Evolutionary conservation across 2,888 invertebrate genomes (phyloP).

Genomic region (Drosophila leonis): DNA sequence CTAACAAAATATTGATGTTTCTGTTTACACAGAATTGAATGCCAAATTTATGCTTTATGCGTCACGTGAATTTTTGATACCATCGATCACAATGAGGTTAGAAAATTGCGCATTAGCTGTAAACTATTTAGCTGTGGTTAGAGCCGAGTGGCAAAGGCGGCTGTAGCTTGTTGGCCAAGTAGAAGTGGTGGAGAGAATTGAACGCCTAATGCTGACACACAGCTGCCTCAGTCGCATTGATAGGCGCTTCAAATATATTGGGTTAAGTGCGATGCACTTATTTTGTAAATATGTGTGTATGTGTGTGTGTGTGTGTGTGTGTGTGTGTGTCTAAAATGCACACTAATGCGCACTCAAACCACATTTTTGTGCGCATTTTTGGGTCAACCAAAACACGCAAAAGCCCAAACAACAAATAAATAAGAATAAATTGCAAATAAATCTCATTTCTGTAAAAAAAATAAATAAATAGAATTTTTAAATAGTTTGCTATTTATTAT

Average conservation of each 20-base stretch:
- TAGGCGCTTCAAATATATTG: constrained; percentile 56
- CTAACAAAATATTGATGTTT: background rate
- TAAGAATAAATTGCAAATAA: background rate
- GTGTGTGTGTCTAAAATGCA: constrained; percentile 20
- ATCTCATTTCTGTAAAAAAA: background rate
- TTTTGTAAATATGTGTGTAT: background rate
- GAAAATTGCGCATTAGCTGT: constrained; percentile 46
- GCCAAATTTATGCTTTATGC: background rate
- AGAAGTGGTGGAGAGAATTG: background rate
- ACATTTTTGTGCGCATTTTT: constrained; percentile 29
- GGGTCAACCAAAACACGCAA: constrained; percentile 25
- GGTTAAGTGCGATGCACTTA: constrained; percentile 68
- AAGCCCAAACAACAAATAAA: constrained; percentile 9
- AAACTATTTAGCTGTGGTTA: constrained; percentile 42
- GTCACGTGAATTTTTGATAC: background rate
- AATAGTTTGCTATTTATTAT: background rate
- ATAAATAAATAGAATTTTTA: background rate
- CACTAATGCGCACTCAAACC: constrained; percentile 32
- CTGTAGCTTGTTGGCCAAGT: background rate
- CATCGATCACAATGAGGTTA: constrained; percentile 24
- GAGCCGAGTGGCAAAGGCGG: constrained; percentile 15
- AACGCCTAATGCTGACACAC: constrained; percentile 49
- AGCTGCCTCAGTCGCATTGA: constrained; percentile 42
- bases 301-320: background rate
- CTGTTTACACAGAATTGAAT: background rate